Conservation (phyloP, 2,113 vertebrate species). For the Dinomys branickii region DNA sequence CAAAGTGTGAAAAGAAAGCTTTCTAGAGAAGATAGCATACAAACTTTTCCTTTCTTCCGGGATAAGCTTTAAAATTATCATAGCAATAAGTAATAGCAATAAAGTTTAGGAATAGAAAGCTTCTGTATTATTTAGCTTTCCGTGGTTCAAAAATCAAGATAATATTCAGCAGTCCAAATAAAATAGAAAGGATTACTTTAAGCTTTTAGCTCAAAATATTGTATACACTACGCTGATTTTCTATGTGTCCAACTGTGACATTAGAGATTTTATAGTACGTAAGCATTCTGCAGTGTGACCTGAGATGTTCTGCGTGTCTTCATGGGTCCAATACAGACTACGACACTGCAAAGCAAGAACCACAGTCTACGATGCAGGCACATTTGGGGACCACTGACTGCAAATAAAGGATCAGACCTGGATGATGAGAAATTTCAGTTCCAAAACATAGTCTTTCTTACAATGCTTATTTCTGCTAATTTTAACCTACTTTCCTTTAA, state of each 20-base stretch:
- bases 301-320: neutral
- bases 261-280: neutral
- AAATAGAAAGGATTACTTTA: neutral
- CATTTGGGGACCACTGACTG: neutral
- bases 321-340: neutral
- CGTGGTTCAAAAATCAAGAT: neutral
- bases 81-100: neutral
- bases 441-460: neutral
- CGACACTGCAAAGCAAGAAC: neutral
- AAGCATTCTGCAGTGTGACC: neutral
- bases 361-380: neutral
- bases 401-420: neutral
- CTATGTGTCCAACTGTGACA: neutral
- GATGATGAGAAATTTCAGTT: neutral
- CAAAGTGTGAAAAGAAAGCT: neutral
- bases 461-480: neutral
- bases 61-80: constrained; percentile 20
- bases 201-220: neutral
- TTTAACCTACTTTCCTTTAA: constrained; percentile 15
- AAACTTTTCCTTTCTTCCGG: neutral
- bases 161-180: neutral
- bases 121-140: neutral
- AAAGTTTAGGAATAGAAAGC: neutral
- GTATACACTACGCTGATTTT: neutral
- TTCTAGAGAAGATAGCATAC: neutral